These are phyloP conservation scores for Dreissena rostriformis DNA, from an alignment of 1,140 invertebrate species.

Conservation along the genomic window DNA sequence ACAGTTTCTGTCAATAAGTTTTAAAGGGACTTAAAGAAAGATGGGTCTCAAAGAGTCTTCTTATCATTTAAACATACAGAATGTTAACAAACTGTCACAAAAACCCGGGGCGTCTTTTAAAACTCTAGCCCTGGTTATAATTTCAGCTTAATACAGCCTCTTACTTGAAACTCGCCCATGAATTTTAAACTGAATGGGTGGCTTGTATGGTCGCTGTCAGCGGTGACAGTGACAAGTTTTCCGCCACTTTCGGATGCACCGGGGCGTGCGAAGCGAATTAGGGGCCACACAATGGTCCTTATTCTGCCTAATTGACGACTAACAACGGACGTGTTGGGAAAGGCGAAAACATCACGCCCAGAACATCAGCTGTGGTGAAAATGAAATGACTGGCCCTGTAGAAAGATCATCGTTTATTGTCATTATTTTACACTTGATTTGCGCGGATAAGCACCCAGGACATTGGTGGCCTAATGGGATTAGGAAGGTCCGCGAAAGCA, in stretches of 20 bases:
- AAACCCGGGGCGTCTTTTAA: neutral
- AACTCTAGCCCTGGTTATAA: neutral
- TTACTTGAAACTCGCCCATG: neutral
- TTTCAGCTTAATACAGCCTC: neutral
- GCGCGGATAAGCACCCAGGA: constrained; percentile 14
- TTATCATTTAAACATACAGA: neutral
- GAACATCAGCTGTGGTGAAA: constrained; percentile 29
- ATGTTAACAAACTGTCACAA: neutral
- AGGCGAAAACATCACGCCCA: constrained; percentile 45
- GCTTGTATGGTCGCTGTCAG: constrained; percentile 18
- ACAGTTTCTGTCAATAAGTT: too few species aligned
- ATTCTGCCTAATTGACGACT: constrained; percentile 54
- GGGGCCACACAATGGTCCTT: constrained; percentile 33
- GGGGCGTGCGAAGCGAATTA: constrained; percentile 38
- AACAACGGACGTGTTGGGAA: constrained; percentile 45
- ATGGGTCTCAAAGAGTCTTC: too few species aligned
- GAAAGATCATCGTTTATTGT: constrained; percentile 15
- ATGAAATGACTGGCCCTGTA: constrained; percentile 33
- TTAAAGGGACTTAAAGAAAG: too few species aligned
- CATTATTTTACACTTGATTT: constrained; percentile 44
- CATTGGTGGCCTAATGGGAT: neutral
- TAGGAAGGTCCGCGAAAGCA: neutral
- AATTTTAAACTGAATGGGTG: neutral
- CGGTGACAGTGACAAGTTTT: constrained; percentile 26
- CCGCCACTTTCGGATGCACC: constrained; percentile 28